phyloP scores from a whole-genome alignment of 2,113 vertebrate genomes.

The Tenrec ecaudatus region DNA sequence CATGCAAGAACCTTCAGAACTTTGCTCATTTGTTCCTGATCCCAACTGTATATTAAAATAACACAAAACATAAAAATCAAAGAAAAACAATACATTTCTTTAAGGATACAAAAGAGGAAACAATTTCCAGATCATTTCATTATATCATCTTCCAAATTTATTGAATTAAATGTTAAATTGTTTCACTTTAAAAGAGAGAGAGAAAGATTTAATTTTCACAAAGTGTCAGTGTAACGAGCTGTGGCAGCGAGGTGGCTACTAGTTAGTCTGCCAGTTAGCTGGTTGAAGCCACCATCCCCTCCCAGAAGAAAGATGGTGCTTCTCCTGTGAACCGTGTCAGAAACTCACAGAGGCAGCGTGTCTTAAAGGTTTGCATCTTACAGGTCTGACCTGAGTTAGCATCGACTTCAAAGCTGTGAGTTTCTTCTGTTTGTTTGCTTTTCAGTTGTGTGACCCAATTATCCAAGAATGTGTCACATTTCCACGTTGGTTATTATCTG shows the following conservation, averaged over 20 bases:
- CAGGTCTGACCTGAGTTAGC: too few relatives aligned
- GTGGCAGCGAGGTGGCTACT: too few relatives aligned
- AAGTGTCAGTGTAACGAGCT: too few relatives aligned
- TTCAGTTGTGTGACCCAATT: neutral
- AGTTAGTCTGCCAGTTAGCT: too few relatives aligned
- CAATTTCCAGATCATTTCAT: slow-evolving; percentile 76
- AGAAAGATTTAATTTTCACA: too few relatives aligned
- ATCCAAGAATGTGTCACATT: neutral
- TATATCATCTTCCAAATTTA: slow-evolving; percentile 54
- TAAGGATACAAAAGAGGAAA: slow-evolving; percentile 70
- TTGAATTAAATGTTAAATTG: slow-evolving; percentile 69
- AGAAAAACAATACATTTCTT: slow-evolving; percentile 64
- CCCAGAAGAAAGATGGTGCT: too few relatives aligned
- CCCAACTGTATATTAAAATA: neutral
- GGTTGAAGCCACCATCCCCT: too few relatives aligned
- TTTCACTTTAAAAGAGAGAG: slow-evolving; percentile 52
- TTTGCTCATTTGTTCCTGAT: slow-evolving; percentile 35
- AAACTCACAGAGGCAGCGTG: too few relatives aligned
- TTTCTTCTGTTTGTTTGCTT: neutral
- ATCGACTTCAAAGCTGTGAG: too few relatives aligned
- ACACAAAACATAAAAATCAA: neutral
- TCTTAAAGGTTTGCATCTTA: too few relatives aligned
- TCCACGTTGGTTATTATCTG: neutral
- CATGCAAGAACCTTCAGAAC: neutral
- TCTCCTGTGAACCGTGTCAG: too few relatives aligned